These are phyloP conservation scores for Prionailurus bengalensis DNA, from an alignment of 2,113 vertebrate genomes.

Conservation along the genomic window DNA sequence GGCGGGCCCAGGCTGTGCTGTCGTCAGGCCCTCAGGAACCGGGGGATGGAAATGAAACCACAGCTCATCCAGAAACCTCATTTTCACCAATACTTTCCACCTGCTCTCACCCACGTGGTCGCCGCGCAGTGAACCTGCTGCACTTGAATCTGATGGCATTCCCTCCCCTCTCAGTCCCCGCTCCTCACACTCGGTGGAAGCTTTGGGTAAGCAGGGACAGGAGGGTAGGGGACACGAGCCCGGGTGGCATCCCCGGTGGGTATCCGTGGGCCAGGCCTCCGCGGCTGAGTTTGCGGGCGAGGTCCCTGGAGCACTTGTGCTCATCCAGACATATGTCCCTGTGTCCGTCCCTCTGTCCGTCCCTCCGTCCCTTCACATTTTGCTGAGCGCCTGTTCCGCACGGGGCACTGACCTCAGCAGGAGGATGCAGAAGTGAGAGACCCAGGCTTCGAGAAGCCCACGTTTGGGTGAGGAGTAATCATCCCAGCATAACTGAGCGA, in stretches of 20 bases:
- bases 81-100: neutral
- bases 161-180: neutral
- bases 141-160: too few species aligned
- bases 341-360: fast-evolving
- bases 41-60: neutral
- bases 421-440: neutral
- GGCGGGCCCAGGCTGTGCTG: fast-evolving
- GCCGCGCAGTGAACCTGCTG: fast-evolving
- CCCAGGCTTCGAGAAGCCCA: neutral
- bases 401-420: neutral
- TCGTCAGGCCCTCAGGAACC: neutral
- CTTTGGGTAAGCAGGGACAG: fast-evolving
- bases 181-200: fast-evolving
- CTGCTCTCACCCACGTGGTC: neutral
- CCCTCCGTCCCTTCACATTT: neutral
- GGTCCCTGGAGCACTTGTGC: neutral
- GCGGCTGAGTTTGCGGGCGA: neutral
- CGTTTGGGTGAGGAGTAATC: fast-evolving
- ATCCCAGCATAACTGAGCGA: fast-evolving
- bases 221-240: fast-evolving
- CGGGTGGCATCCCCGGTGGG: fast-evolving
- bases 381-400: neutral
- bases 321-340: fast-evolving
- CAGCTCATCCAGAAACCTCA: neutral
- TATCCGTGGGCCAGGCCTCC: neutral